Evolutionary conservation across 1,140 invertebrate species (phyloP), one percentile per base, ranked within the genome.

Genomic region (Drosophila ambigua): DNA sequence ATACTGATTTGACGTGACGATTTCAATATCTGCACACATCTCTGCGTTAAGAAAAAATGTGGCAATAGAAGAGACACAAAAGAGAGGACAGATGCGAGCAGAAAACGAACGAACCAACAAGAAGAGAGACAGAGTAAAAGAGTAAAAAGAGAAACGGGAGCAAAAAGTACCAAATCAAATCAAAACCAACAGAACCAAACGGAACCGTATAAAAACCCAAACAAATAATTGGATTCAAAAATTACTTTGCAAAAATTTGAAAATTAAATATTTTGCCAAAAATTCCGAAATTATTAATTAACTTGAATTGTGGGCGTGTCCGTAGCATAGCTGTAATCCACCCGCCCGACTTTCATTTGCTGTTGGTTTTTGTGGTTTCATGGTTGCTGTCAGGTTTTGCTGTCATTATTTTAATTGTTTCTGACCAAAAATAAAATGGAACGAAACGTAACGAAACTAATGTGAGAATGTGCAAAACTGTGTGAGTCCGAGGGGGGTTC

Each of bases 1-100:
- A 98, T 96, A 83, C 96, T 97, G 72, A 98, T 93, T 77, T 96
- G 96, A 72, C 95, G 94, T 92, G 96, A 97, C 43, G 96, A 96
- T 92, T 97, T 97, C 80, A 97, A 94, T 95, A 98, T 97, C 97
- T 97, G 94, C 55, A 93, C 91, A 92, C 91, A 92, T 92, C 91
- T 91, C 91, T 92, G 90, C 80, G 80, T 92, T 88, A 92, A 89
- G 90, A 92, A 91, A 92, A 92, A 92, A 91, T 91, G 80, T 91
- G 90, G 90, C 90, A 92, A 92, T 92, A 91, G 91, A 92, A 92
- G 84, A 90, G 85, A 90, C 84, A 91, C 82, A 91, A 89, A 89
- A 75, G 73, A 88, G 78, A 88, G 78, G 73, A 81, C 69, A 80
- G 81, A 81, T 79, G 77, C 75, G 74, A 77, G 77, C 69, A 72